These are phyloP conservation scores for Halocynthia aurantium DNA, from an alignment of 23 tunicate species.

Conservation along the genomic window DNA sequence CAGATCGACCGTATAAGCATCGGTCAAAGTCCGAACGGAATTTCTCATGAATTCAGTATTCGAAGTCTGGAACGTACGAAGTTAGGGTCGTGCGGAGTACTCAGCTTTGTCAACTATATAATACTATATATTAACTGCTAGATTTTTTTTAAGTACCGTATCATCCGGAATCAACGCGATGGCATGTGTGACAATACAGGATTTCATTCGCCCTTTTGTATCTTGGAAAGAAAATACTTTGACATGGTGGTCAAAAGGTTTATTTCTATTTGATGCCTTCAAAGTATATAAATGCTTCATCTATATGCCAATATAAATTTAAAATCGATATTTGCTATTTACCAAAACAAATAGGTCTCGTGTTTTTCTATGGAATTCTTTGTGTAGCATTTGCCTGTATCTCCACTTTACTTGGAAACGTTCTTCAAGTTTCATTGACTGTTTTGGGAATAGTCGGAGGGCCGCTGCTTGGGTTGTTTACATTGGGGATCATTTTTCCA, in stretches of 20 bases:
- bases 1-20: too few relatives aligned
- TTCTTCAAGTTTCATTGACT: constrained; percentile 17
- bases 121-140: not conserved
- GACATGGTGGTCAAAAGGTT: constrained; percentile 22
- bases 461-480: constrained; percentile 19
- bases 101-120: not conserved
- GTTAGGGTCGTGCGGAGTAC: too few relatives aligned
- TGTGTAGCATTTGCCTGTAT: constrained; percentile 26
- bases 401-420: constrained; percentile 7
- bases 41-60: too few relatives aligned
- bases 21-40: too few relatives aligned
- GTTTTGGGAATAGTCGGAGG: constrained; percentile 23
- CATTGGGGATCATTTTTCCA: constrained; percentile 16
- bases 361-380: constrained; percentile 16
- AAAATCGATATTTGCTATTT: not conserved
- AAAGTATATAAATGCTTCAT: not conserved
- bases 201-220: constrained; percentile 15
- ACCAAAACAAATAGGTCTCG: not conserved
- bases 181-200: constrained; percentile 20
- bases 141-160: constrained; percentile 12
- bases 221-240: not conserved
- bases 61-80: too few relatives aligned
- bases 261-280: not conserved
- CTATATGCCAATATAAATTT: not conserved
- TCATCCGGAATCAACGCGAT: constrained; percentile 24